These are phyloP conservation scores for Mya arenaria DNA, from an alignment of 1,140 invertebrate genomes.

Conservation along the genomic window DNA sequence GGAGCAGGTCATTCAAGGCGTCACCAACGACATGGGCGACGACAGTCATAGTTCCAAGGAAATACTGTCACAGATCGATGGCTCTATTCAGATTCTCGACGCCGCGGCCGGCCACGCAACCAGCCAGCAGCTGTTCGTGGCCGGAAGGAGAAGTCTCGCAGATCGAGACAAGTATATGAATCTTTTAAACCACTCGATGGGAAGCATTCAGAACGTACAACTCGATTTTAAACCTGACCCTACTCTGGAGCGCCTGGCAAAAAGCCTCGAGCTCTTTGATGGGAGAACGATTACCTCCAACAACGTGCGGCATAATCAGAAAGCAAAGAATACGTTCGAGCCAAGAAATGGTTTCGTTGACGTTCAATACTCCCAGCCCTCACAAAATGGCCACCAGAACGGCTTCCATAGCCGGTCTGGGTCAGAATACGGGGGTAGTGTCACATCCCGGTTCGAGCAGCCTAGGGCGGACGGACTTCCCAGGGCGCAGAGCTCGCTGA, in stretches of 20 bases:
- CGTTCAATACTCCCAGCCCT: neutral
- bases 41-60: constrained; percentile 43
- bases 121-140: constrained; percentile 44
- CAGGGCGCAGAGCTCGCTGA: neutral
- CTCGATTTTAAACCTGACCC: constrained; percentile 49
- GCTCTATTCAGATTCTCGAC: constrained; percentile 45
- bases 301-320: constrained; percentile 36
- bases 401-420: neutral
- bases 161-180: constrained; percentile 48
- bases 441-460: neutral
- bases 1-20: constrained; percentile 40
- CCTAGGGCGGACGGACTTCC: constrained; percentile 27
- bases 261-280: constrained; percentile 48
- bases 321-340: neutral
- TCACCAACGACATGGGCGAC: constrained; percentile 44
- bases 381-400: no score
- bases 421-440: neutral
- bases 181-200: constrained; percentile 38
- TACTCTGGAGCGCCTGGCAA: constrained; percentile 37
- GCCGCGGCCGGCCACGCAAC: constrained; percentile 47
- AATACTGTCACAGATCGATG: constrained; percentile 25
- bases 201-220: constrained; percentile 44
- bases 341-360: constrained; percentile 41
- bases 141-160: constrained; percentile 27
- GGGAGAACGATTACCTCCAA: constrained; percentile 33